Evolutionary conservation across 2,888 invertebrate genomes (phyloP), one percentile per base, ranked within the genome.

Genomic region (Meteorus cinctellus): DNA sequence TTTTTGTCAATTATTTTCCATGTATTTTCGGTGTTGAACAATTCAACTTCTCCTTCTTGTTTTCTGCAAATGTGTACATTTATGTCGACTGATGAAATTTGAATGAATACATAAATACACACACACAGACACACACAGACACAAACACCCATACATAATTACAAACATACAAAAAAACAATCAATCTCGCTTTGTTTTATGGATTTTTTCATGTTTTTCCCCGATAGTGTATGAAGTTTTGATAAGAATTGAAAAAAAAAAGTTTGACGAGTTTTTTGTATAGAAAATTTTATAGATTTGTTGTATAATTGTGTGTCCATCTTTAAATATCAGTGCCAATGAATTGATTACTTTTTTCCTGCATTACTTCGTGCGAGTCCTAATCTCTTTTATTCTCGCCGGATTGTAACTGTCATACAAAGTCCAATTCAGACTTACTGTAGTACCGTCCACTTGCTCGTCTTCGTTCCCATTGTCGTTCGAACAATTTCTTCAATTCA

Each of bases 401-500:
- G 82, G 82, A 82, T 80, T 83, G 83, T 77, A 84, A 86, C 78
- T 87, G 86, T 95, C 95, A 95, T 94, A 95, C 95, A 87, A 94
- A 95, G 89, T 95, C 94, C 90, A 94, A 87, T 69, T 92, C 90
- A 45, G 88, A 87, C 85, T 88, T 89, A 76, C 84, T 85, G 75
- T 87, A 87, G 82, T 84, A 84, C 81, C 86, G 84, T 74, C 84
- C 84, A 79, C 82, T 84, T 81, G 82, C 82, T 76, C 86, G 86
- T 78, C 90, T 87, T 88, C 93, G 93, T 88, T 95, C 94, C 85
- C 95, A 88, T 10, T 93, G 91, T 12, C 96, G 92, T 89, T 97
- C 97, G 81, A 96, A 90, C 81, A 95, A 92, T 89, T 99, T 99
- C 90, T 97, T 97, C 41, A 96, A 89, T 91, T 99, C 99, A 78